phyloP scores from a whole-genome alignment of 1,140 invertebrate genomes.

The Lysiphlebus fabarum region DNA sequence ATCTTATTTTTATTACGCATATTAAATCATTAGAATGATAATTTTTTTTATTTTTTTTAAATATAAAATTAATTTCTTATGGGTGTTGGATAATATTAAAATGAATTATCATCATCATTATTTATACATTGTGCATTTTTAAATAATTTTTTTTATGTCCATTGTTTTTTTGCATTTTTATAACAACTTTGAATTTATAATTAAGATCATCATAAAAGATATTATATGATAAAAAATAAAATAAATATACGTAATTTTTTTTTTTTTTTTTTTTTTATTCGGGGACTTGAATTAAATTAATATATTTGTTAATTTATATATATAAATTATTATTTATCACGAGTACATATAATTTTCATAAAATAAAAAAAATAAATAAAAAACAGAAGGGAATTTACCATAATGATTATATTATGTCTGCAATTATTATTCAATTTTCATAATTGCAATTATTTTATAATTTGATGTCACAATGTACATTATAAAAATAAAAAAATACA shows the following conservation, averaged over 20 bases:
- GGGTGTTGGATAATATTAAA: no score
- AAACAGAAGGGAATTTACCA: no score
- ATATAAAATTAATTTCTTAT: not conserved
- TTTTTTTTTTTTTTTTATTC: no score
- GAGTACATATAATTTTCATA: no score
- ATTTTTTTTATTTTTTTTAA: not conserved
- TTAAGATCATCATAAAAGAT: not conserved
- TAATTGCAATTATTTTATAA: slow-evolving; percentile 47
- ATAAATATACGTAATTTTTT: no score
- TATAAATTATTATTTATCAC: no score
- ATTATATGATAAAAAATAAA: no score
- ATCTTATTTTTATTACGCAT: no score
- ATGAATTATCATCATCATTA: no score
- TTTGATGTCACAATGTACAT: slow-evolving; percentile 43
- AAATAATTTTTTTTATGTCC: slow-evolving; percentile 1
- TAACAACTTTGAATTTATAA: slow-evolving; percentile 42
- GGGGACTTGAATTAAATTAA: no score
- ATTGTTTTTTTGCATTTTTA: slow-evolving; percentile 39
- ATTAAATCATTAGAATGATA: not conserved
- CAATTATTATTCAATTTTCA: slow-evolving; percentile 52
- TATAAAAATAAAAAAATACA: not conserved
- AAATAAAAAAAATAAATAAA: no score
- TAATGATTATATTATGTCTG: slow-evolving; percentile 1
- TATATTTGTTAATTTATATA: no score
- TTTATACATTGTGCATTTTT: not conserved